Base-by-base conservation (phyloP, 2,888 invertebrate species). In the Arge pagana region DNA sequence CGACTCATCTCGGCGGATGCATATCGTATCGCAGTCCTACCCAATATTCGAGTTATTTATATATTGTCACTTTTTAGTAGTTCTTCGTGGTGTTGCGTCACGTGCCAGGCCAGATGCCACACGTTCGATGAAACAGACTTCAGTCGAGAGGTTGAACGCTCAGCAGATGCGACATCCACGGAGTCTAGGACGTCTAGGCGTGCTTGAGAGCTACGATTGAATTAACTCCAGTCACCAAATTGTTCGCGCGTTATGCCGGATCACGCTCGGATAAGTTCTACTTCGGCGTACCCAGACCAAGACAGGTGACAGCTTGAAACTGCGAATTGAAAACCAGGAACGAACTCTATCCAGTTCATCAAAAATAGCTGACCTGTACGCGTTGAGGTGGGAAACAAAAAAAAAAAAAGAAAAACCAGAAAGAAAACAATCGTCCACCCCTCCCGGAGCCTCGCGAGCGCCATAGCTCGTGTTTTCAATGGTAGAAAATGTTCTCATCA, bases 201-300 rank as follows among this genome's bases (percentile, higher is more conserved):
- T 63, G 61, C 65, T 65, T 59, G 61, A 67, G 66, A 48, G 59
- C 57, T 59, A 59, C 61, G 60, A 67, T 64, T 62, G 63, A 68
- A 68, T 68, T 65, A 67, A 68, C 65, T 67, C 62, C 62, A 68
- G 67, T 66, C 64, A 63, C 61, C 57, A 68, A 66, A 68, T 66
- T 68, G 68, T 64, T 64, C 64, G 64, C 60, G 61, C 63, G 67
- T 68, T 68, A 68, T 67, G 68, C 67, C 37, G 60, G 65, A 68
- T 67, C 66, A 68, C 67, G 65, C 54, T 55, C 61, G 57, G 61
- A 53, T 61, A 62, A 61, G 61, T 58, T 56, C 56, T 58, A 28
- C 28, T 10, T 8, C 10, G 45, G 37, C 15, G n/a, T 24, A 37
- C 31, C 26, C 21, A 24, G 48, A 48, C 16, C 15, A n/a, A 16